These are phyloP conservation scores for Vidua macroura DNA, from an alignment of 2,113 vertebrate genomes.

Conservation along the genomic window DNA sequence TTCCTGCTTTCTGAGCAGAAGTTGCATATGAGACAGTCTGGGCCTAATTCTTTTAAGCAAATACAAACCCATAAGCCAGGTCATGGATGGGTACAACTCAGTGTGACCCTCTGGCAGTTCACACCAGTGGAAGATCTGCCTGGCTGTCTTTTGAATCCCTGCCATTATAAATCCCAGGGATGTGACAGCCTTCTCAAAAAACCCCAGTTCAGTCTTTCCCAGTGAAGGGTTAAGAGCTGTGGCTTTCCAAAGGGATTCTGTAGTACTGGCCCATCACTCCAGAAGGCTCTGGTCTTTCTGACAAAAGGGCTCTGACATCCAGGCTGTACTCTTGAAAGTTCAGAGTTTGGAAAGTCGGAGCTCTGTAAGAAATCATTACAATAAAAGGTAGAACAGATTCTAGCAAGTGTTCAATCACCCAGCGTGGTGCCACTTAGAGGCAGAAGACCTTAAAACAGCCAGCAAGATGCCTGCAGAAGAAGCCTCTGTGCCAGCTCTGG, in stretches of 20 bases:
- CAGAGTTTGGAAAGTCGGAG: background rate
- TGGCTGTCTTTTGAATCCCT: background rate
- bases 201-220: background rate
- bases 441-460: constrained; percentile 1
- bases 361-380: constrained; percentile 31
- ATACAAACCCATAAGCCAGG: background rate
- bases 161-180: background rate
- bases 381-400: constrained; percentile 38
- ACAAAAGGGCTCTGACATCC: constrained; percentile 16
- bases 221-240: background rate
- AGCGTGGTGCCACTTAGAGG: constrained; percentile 20
- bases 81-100: background rate
- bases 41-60: background rate
- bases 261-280: constrained; percentile 12
- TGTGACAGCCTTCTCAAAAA: background rate
- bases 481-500: constrained; percentile 2
- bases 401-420: constrained; percentile 35
- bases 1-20: background rate
- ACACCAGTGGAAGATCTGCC: background rate
- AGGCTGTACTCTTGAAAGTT: background rate
- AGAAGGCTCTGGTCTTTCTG: constrained; percentile 37
- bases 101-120: background rate
- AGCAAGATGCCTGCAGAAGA: constrained; percentile 20
- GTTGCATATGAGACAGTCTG: background rate
- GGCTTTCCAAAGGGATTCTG: constrained; percentile 47